These are phyloP conservation scores for Samia ricini DNA, from an alignment of 1,140 invertebrate species.

Conservation along the genomic window DNA sequence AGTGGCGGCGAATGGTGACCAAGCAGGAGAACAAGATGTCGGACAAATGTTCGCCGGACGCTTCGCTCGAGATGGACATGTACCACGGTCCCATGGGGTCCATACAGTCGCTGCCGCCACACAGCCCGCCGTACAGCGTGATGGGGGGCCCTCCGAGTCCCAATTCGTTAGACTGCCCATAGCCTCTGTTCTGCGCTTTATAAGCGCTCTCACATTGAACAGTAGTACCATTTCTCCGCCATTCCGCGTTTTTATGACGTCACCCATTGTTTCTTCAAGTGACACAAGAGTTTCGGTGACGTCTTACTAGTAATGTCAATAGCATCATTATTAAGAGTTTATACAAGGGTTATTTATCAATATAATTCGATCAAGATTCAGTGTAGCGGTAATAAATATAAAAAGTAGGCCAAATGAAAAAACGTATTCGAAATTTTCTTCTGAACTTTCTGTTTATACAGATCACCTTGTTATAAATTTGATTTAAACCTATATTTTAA, in stretches of 20 bases:
- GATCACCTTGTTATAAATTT: too few relatives aligned
- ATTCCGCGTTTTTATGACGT: slow-evolving; percentile 23
- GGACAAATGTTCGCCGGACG: slow-evolving; percentile 82
- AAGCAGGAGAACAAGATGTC: slow-evolving; percentile 87
- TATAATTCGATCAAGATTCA: too few relatives aligned
- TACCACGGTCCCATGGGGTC: slow-evolving; percentile 78
- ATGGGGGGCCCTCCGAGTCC: slow-evolving; percentile 71
- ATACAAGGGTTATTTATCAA: too few relatives aligned
- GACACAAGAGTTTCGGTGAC: neutral
- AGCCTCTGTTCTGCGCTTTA: slow-evolving; percentile 69
- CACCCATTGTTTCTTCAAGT: neutral
- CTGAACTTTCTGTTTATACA: too few relatives aligned
- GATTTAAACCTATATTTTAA: too few relatives aligned
- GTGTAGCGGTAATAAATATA: too few relatives aligned
- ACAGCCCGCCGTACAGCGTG: slow-evolving; percentile 72
- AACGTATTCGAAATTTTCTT: too few relatives aligned
- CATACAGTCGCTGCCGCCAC: slow-evolving; percentile 71
- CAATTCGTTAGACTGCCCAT: slow-evolving; percentile 73
- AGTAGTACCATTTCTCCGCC: slow-evolving; percentile 28
- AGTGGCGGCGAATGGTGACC: slow-evolving; percentile 96
- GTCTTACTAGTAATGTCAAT: neutral
- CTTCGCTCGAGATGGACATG: slow-evolving; percentile 78
- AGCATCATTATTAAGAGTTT: too few relatives aligned
- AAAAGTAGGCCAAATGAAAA: too few relatives aligned
- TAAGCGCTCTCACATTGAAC: slow-evolving; percentile 54